Evolutionary conservation across 2,113 vertebrate species (phyloP), one percentile per base, ranked within the genome.

Genomic region (Urocynchramus pylzowi): DNA sequence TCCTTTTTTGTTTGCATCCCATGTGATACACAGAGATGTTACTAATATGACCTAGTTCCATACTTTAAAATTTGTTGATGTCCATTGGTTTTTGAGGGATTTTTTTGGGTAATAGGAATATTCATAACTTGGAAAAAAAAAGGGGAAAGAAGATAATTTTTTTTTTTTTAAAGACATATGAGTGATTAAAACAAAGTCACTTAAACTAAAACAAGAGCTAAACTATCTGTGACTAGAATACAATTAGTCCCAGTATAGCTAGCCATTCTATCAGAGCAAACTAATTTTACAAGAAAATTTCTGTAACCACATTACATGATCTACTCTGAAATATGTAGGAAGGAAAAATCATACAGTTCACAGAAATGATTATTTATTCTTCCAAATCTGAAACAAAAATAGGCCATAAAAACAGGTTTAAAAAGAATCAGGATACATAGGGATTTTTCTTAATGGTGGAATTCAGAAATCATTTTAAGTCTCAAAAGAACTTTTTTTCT

Each of bases 131-230:
- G 26, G 18, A 39, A 69, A 19, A 50, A 37, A 14, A 13, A 45
- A 22, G 9, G 16, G 6, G 7, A 28, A 60, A n/a, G 2, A 53
- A 3, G 2, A 27, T 28, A 37, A 59, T 30, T n/a, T 31, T 16
- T 3, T 18, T 50, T 2, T 16, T 3, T 18, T 50, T 2, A 23
- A 9, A 31, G 0, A 10, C 1, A n/a, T 6, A 22, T 26, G 14
- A 70, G 1, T 42, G 7, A 57, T 67, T 16, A 60, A 50, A 31
- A 65, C 3, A 56, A 68, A 42, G 12, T 60, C 20, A 47, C 17
- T 59, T 76, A 27, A 79, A 86, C 24, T 35, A 60, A 81, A 9
- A 3, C 12, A 60, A 64, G 4, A 84, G 7, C 21, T 68, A 45
- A 83, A 41, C 1, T 42, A 2, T n/a, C 17, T 81, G 45, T 5